These are phyloP conservation scores for Microvelia longipes DNA, from an alignment of 1,140 invertebrate species.

Conservation along the genomic window DNA sequence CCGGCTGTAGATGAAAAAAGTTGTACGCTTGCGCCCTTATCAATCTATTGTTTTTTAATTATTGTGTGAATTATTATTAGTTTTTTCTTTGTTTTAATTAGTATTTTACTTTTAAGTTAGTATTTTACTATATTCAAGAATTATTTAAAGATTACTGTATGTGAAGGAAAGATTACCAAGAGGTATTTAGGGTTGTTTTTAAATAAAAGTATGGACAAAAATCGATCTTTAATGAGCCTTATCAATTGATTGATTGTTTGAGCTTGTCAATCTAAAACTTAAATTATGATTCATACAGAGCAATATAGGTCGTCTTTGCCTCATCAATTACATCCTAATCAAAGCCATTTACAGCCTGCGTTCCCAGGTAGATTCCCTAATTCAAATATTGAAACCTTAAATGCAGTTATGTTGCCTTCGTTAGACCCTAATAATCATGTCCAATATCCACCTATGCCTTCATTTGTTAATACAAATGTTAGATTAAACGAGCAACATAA, in stretches of 20 bases:
- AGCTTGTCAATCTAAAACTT: not conserved
- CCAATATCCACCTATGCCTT: not conserved
- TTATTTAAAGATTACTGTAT: not conserved
- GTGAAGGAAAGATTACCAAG: not conserved
- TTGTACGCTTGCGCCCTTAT: not conserved
- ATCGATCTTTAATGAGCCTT: not conserved
- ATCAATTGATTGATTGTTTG: not conserved
- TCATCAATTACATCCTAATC: not conserved
- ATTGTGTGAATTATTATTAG: not conserved
- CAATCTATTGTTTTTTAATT: not conserved
- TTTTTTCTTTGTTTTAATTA: not conserved
- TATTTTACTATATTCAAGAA: not conserved
- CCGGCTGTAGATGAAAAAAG: not conserved
- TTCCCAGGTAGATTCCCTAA: not conserved
- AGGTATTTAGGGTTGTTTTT: too few relatives aligned
- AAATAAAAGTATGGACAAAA: not conserved
- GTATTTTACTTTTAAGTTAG: not conserved
- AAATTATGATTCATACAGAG: not conserved
- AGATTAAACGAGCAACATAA: not conserved
- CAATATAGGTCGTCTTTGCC: not conserved
- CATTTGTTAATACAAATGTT: not conserved
- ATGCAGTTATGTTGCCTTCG: not conserved
- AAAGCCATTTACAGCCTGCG: slow-evolving; percentile 1
- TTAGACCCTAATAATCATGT: not conserved
- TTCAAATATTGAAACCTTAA: not conserved